A percentile compares a stretch with the other conserved stretches of the same genome.
These are phyloP conservation scores for Phalanger gymnotis DNA, from an alignment of 2,797 vertebrate genomes.

Conservation along the genomic window DNA sequence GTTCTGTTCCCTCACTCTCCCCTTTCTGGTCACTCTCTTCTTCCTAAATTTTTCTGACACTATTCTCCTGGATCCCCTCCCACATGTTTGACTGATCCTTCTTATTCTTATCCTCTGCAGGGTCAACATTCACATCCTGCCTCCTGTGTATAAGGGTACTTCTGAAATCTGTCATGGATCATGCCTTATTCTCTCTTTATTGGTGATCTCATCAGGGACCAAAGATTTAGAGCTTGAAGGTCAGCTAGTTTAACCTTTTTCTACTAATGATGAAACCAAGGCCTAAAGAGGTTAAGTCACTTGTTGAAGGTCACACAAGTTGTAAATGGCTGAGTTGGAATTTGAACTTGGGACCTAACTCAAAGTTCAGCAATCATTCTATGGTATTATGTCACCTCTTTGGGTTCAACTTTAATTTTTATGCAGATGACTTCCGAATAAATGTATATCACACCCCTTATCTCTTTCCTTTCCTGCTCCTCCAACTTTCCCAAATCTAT, in stretches of 20 bases:
- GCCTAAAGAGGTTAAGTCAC: background rate
- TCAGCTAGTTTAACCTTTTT: background rate
- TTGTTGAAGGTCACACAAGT: background rate
- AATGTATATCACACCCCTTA: background rate
- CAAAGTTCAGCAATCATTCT: background rate
- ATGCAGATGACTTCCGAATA: background rate
- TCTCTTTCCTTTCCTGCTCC: background rate
- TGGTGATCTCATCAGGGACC: background rate
- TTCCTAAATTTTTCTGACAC: background rate
- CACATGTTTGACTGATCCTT: background rate
- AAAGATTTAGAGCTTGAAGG: background rate
- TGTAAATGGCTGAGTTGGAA: background rate
- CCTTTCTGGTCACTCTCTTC: background rate
- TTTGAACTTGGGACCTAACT: background rate
- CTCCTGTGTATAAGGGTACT: background rate
- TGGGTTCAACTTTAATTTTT: background rate
- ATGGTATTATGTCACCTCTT: background rate
- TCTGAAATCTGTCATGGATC: background rate
- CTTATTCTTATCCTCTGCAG: background rate
- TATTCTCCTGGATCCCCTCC: no score
- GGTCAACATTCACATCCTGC: background rate
- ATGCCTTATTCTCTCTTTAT: background rate
- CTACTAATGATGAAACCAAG: background rate
- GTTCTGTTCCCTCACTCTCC: background rate
- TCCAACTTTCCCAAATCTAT: background rate